phyloP scores from a whole-genome alignment of 2,113 vertebrate genomes.

The Mesitornis unicolor region DNA sequence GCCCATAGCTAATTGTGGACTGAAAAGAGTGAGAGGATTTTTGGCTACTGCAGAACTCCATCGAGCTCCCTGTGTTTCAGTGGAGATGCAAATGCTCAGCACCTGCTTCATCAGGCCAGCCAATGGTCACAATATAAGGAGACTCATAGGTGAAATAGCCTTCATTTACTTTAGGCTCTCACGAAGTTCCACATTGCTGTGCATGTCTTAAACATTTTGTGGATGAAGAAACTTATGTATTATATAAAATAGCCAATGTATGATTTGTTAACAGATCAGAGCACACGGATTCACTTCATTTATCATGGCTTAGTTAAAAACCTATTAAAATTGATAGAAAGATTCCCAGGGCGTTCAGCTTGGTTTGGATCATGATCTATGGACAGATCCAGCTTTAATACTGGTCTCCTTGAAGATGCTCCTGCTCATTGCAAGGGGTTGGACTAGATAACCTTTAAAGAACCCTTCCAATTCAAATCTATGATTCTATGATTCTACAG shows the following conservation, averaged over 20 bases:
- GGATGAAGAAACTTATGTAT: background rate
- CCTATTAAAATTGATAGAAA: background rate
- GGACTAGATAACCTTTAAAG: background rate
- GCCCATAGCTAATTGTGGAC: background rate
- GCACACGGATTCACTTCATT: background rate
- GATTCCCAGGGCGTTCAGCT: background rate
- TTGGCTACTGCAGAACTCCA: background rate
- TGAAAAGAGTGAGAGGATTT: background rate
- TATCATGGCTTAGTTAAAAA: background rate
- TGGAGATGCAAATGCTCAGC: background rate
- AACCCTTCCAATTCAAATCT: background rate
- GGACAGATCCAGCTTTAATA: background rate
- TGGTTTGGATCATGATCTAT: background rate
- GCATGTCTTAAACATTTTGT: background rate
- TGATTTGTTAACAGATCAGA: background rate
- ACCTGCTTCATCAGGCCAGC: slow-evolving; percentile 15
- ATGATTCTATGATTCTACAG: background rate
- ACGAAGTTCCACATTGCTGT: background rate
- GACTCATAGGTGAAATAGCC: background rate
- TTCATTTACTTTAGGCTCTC: background rate
- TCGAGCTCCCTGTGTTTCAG: background rate
- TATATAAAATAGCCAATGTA: background rate
- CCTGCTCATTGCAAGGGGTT: background rate
- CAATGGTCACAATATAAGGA: slow-evolving; percentile 41
- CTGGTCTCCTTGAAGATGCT: background rate